Base-by-base conservation (phyloP, 2,113 vertebrate genomes). In the Ciconia maguari region DNA sequence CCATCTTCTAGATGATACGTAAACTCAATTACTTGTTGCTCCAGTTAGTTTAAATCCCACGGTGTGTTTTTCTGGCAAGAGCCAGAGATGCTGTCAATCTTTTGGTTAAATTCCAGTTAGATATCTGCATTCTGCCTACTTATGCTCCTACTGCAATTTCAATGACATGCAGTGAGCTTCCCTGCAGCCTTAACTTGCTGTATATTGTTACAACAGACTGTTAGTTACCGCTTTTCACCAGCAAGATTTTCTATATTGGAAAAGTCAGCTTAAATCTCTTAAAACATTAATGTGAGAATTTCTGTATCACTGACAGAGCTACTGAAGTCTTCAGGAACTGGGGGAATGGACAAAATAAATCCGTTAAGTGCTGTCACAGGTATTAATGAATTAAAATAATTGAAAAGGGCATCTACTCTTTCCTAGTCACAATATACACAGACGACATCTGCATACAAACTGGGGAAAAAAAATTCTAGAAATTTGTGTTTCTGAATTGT, bases 41-140 rank as follows among this genome's bases (percentile, higher is more conserved):
- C 66, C 75, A 61, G 46, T 83, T 51, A 65, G 17, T 44, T 88
- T 41, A 92, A 93, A 93, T 57, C 18, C 54, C 36, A 61, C 44
- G 57, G 69, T 25, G 57, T 65, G 38, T 8, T 74, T 70, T 87
- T 79, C 66, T 96, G 81, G 78, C 92, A 93, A 83, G 51, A 93
- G 58, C 4, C 70, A 85, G 58, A 87, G 42, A 96, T 51, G 36
- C 75, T 94, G 88, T 92, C 92, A 92, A 90, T 79, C 82, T 96
- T 91, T 42, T 86, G 83, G 82, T 93, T 66, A 64, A 83, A 94
- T 83, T 96, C 90, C 96, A 96, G 82, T 79, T 62, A 55, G 83
- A 57, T 80, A 80, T 88, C 74, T 93, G 55, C 71, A 86, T 95
- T 92, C 94, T 94, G 92, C 64, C 83, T 90, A 38, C 68, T 94